Evolutionary conservation across 2,888 invertebrate genomes (phyloP).

Genomic region (Macrophya alboannulata): DNA sequence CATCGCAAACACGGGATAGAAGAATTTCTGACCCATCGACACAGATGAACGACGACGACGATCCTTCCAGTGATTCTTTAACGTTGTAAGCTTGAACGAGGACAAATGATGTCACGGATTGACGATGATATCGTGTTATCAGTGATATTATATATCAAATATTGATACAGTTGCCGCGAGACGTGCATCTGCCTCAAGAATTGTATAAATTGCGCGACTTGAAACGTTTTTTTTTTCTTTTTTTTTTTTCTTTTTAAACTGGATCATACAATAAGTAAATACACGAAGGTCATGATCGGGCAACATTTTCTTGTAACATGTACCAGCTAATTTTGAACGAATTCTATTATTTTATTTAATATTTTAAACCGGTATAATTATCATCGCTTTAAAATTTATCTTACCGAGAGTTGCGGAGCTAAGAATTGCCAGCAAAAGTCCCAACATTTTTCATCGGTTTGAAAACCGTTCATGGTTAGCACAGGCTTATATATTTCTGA

Average conservation of each 20-base stretch:
- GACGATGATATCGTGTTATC: slow-evolving; percentile 41
- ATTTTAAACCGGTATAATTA: neutral
- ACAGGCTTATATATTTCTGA: slow-evolving; percentile 22
- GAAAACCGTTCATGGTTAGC: neutral
- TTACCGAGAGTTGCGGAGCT: slow-evolving; percentile 31
- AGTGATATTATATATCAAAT: slow-evolving; percentile 47
- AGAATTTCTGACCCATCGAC: slow-evolving; percentile 75
- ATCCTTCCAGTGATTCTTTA: neutral
- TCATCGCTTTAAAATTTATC: slow-evolving; percentile 26
- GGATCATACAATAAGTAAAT: neutral
- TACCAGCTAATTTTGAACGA: neutral
- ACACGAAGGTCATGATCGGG: neutral
- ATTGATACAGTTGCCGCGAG: slow-evolving; percentile 53
- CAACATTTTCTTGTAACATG: neutral
- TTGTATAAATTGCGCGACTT: slow-evolving; percentile 4
- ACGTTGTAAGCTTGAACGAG: slow-evolving; percentile 35
- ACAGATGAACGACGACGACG: slow-evolving; percentile 65
- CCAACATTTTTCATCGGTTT: slow-evolving; percentile 21
- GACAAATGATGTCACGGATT: slow-evolving; percentile 43
- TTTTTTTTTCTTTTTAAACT: neutral
- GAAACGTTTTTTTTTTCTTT: neutral
- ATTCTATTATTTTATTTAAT: neutral
- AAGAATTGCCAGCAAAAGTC: neutral
- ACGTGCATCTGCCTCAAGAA: slow-evolving; percentile 41
- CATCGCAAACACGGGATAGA: slow-evolving; percentile 82